Conservation (phyloP, 1,140 invertebrate species). For the Bradynema listronoti region DNA sequence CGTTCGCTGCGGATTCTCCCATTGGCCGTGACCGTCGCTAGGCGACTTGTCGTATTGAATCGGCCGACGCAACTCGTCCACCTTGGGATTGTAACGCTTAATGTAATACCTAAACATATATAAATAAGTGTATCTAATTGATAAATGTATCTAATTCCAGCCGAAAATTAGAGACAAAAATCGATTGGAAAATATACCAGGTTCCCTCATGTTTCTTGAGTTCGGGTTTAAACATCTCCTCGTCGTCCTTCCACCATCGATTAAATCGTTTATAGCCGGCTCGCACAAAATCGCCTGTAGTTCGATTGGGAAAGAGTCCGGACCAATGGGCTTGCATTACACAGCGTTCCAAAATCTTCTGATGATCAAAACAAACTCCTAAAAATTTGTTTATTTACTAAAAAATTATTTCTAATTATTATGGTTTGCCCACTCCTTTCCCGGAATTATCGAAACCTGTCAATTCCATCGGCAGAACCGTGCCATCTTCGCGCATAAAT, state of each 20-base stretch:
- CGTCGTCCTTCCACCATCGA: slow-evolving; percentile 55
- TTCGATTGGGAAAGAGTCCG: slow-evolving; percentile 53
- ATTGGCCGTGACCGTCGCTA: too few species aligned
- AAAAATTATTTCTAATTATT: not conserved
- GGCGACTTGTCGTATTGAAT: too few species aligned
- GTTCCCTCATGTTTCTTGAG: slow-evolving; percentile 44
- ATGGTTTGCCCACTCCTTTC: not conserved
- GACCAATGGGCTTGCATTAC: slow-evolving; percentile 58
- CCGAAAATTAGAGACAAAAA: too few species aligned
- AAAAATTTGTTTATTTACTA: slow-evolving; percentile 1
- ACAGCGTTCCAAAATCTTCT: slow-evolving; percentile 50
- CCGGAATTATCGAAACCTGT: slow-evolving; percentile 33
- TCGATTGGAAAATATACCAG: too few species aligned
- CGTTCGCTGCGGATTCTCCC: too few species aligned
- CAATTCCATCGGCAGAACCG: slow-evolving; percentile 51
- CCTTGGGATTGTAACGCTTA: slow-evolving; percentile 48
- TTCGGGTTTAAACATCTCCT: slow-evolving; percentile 46
- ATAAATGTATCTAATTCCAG: too few species aligned
- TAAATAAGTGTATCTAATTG: too few species aligned
- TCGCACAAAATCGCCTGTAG: slow-evolving; percentile 50
- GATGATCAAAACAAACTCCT: slow-evolving; percentile 52
- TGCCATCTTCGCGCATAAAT: slow-evolving; percentile 56
- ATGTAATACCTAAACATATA: slow-evolving; percentile 56
- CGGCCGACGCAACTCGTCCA: too few species aligned
- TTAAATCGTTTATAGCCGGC: slow-evolving; percentile 56